Evolutionary conservation across 2,797 vertebrate species (phyloP), one percentile per base, ranked within the genome.

Genomic region (Perodicticus potto): DNA sequence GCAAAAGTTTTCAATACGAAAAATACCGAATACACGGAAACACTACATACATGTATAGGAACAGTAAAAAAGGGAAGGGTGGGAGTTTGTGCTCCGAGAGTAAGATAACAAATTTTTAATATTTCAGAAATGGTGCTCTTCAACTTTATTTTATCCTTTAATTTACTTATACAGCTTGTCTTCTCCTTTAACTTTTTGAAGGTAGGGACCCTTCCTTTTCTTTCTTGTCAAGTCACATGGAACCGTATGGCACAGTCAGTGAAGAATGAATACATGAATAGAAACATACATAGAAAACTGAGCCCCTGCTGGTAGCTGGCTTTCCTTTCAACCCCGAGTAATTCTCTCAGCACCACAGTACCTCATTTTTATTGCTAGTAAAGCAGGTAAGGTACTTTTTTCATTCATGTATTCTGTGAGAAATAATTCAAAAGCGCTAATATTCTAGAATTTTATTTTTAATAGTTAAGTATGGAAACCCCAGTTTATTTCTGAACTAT

Each of bases 261-360:
- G 93, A 92, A 87, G 7, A 76, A 76, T 78, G 70, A 90, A 86
- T 90, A 69, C 78, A 76, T 90, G 63, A 92, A 91, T 92, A 70
- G 74, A 65, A 85, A 67, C 77, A 57, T 17, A 70, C 7, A 45
- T 25, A 81, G 92, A 94, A 94, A 89, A 84, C 67, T 74, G 8
- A 94, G 25, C 23, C 29, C 83, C 0, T 4, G 5, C 53, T 83
- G 25, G 16, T 8, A 72, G 14, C 37, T 90, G 73, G 93, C 27
- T 85, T 96, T 45, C 53, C 7, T 43, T 96, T 90, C 34, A 78
- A 32, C 37, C 34, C 27, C 27, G 55, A 32, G 5, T 63, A 92
- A 76, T 94, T 87, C 32, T 12, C 57, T 69, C 20, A 67, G 40
- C 17, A 85, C 5, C 19, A 13, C 1, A 78, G 11, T 40, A n/a